A percentile compares a stretch with the other conserved stretches of the same genome.
Evolutionary conservation across 2,797 vertebrate species (phyloP).

Genomic region (Bradypodion pumilum): DNA sequence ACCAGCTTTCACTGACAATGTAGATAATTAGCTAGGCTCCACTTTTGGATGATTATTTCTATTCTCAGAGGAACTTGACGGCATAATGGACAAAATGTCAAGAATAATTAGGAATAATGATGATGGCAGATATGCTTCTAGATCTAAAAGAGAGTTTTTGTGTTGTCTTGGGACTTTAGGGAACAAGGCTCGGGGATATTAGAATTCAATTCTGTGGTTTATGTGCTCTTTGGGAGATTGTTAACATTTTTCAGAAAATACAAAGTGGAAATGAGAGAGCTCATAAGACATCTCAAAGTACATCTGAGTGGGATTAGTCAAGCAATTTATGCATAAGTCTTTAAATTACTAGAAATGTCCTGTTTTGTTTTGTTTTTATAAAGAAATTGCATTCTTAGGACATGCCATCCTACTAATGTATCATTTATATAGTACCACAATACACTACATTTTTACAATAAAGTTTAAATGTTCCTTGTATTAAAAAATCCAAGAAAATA

Average conservation of each 20-base stretch:
- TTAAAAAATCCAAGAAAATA: not conserved
- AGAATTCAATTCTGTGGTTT: conserved; percentile 39
- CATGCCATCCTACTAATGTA: not conserved
- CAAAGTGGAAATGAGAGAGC: conserved; percentile 32
- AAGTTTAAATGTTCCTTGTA: not conserved
- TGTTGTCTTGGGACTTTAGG: conserved; percentile 47
- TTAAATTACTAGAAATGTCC: not conserved
- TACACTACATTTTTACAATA: not conserved
- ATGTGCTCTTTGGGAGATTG: conserved; percentile 36
- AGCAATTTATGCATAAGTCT: conserved; percentile 9
- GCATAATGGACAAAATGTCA: conserved; percentile 65
- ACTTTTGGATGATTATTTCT: conserved; percentile 64
- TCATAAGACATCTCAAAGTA: conserved; percentile 25
- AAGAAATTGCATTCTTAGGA: not conserved
- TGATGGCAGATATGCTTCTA: conserved; percentile 43
- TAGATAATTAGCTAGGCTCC: conserved; percentile 59
- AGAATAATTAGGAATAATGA: conserved; percentile 65
- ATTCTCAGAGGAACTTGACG: conserved; percentile 51
- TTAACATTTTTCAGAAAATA: conserved; percentile 49
- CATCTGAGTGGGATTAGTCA: conserved; percentile 3
- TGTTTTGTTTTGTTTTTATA: not conserved
- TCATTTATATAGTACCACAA: not conserved
- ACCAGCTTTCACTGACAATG: conserved; percentile 37
- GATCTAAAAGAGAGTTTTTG: conserved; percentile 35
- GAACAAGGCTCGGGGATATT: conserved; percentile 35